A percentile compares a stretch with the other conserved stretches of the same genome.
Conservation (phyloP, 2,797 vertebrate genomes). For the Bovichtus diacanthus region DNA sequence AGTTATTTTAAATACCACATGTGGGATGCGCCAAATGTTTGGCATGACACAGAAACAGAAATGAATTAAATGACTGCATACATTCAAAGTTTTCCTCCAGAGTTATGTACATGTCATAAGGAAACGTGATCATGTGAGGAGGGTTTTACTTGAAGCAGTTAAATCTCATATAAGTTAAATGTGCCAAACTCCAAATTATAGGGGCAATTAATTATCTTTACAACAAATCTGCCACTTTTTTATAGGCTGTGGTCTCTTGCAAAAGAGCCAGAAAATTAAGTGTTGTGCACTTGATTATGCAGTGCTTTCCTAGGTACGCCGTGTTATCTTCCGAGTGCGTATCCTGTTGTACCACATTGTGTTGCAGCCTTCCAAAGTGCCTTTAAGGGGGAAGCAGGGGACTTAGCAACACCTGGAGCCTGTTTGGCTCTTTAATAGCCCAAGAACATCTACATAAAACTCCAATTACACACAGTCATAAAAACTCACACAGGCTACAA, state of each 20-base stretch:
- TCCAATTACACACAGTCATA: slow-evolving; percentile 77
- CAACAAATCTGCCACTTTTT: slow-evolving; percentile 41
- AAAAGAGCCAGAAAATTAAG: slow-evolving; percentile 12
- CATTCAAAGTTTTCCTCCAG: slow-evolving; percentile 20
- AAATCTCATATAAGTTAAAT: slow-evolving; percentile 29
- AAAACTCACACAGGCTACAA: slow-evolving; percentile 56
- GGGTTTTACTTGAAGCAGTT: slow-evolving; percentile 36
- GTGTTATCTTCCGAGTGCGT: slow-evolving; percentile 1
- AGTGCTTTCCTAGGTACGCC: background rate
- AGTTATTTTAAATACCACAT: background rate
- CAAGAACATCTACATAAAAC: slow-evolving; percentile 79
- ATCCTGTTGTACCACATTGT: slow-evolving; percentile 20
- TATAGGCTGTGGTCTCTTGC: slow-evolving; percentile 27
- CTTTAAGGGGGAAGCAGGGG: slow-evolving; percentile 50
- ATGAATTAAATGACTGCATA: background rate
- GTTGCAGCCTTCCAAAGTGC: slow-evolving; percentile 35
- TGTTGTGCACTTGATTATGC: background rate
- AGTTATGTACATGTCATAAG: background rate
- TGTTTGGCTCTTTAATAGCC: slow-evolving; percentile 72
- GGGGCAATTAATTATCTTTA: slow-evolving; percentile 55
- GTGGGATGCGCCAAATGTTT: background rate
- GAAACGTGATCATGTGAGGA: slow-evolving; percentile 6
- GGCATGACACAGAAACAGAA: background rate
- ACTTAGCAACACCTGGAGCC: slow-evolving; percentile 67
- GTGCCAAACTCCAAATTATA: slow-evolving; percentile 57